Base-by-base conservation (phyloP, 2,888 invertebrate genomes). In the Chrysolina americana region DNA sequence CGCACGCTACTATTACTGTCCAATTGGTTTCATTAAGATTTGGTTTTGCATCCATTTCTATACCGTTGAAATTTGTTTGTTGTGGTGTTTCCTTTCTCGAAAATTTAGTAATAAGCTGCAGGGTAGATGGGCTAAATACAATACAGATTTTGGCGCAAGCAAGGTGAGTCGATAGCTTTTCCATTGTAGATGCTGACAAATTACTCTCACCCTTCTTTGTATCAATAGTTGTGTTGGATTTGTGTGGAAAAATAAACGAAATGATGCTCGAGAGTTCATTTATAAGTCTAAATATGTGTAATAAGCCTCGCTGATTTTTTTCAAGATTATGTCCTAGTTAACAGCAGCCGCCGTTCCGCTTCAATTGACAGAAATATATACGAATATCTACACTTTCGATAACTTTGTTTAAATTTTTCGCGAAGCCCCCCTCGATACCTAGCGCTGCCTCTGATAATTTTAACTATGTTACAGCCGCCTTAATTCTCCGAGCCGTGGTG, bases 141-240 rank as follows among this genome's bases (percentile, higher is more conserved):
- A 79, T 73, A 79, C 79, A 79, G 77, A 79, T 79, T 79, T 79
- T 79, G 79, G 76, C 65, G 77, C 76, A 77, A 73, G 50, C 47
- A 78, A 78, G 79, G 79, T 79, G 79, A 77, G 79, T 79, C 68
- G 47, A 41, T 73, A 72, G 73, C 73, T 75, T 75, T 74, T 65
- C 41, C 73, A 59, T 71, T 53, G 41, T 74, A 73, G 73, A 71
- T 53, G 28, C 68, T 71, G 70, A 70, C 50, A 53, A 44, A 48
- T 36, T 23, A 44, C 15, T 47, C 17, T 70, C 65, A 19, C 66
- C 21, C 28, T 6, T 44, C 47, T 62, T 44, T 59, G 41, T 65
- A 53, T 65, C 36, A 44, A 62, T 0, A 15, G 17, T 44, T 36
- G 19, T 59, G 44, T 69, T 62, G 59, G n/a, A 53, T 48, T 47